Percentiles rank a stretch among this genome's conserved stretches.
phyloP scores from a whole-genome alignment of 1,140 invertebrate species.

The Drosophila varians region DNA sequence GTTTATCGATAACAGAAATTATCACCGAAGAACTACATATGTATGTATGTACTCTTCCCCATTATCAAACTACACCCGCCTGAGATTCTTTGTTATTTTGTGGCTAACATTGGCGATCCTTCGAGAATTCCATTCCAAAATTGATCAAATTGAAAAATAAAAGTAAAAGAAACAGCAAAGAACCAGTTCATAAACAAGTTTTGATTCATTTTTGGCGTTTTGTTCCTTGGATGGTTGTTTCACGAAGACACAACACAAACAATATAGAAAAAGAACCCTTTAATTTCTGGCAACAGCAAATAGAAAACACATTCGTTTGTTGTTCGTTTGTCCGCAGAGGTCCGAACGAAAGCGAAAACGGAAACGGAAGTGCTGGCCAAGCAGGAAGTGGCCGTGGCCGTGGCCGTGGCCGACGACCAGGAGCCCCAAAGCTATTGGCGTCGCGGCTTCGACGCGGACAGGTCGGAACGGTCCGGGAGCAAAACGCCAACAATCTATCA shows the following conservation, averaged over 20 bases:
- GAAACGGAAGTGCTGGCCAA: neutral
- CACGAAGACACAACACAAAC: too few species aligned
- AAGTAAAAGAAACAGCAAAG: slow-evolving; percentile 26
- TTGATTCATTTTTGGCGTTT: slow-evolving; percentile 79
- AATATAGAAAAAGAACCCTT: slow-evolving; percentile 27
- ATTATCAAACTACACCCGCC: too few species aligned
- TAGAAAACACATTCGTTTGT: slow-evolving; percentile 72
- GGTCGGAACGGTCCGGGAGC: slow-evolving; percentile 63
- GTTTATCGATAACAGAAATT: slow-evolving; percentile 64
- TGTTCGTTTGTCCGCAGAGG: slow-evolving; percentile 72
- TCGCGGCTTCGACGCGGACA: slow-evolving; percentile 86
- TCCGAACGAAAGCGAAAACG: slow-evolving; percentile 7
- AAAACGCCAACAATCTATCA: slow-evolving; percentile 77
- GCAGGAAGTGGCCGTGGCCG: neutral
- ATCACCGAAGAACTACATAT: too few species aligned
- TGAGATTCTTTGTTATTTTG: slow-evolving; percentile 19
- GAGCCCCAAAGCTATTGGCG: slow-evolving; percentile 90
- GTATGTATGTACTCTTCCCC: too few species aligned
- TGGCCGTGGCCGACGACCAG: slow-evolving; percentile 83
- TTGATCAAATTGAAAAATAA: slow-evolving; percentile 23
- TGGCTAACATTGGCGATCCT: slow-evolving; percentile 40
- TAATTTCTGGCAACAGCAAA: slow-evolving; percentile 62
- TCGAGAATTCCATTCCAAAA: neutral
- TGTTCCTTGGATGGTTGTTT: slow-evolving; percentile 79
- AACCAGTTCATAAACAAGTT: slow-evolving; percentile 43